Conservation (phyloP, 2,113 vertebrate genomes). For the Tupaia chinensis region DNA sequence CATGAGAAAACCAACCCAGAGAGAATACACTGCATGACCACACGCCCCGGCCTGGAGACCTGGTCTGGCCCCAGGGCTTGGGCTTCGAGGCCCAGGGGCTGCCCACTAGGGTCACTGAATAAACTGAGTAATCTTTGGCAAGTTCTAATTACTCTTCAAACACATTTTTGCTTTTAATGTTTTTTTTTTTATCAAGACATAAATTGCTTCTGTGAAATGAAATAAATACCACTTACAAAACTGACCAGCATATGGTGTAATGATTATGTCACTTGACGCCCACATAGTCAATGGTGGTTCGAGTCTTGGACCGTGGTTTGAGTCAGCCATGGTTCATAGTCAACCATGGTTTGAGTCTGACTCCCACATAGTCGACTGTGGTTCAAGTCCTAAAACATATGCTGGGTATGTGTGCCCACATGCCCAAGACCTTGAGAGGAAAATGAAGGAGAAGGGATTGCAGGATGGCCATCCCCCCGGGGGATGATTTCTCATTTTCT, state of each 20-base stretch:
- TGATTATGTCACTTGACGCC: too few relatives aligned
- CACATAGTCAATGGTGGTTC: too few relatives aligned
- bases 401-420: too few relatives aligned
- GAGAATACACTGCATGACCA: fast-evolving
- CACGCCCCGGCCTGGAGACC: fast-evolving
- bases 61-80: not conserved
- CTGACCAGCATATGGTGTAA: not conserved
- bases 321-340: too few relatives aligned
- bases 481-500: too few relatives aligned
- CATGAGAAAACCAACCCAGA: not conserved
- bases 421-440: too few relatives aligned
- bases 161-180: not conserved
- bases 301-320: too few relatives aligned
- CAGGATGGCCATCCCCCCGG: too few relatives aligned
- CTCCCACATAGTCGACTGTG: too few relatives aligned
- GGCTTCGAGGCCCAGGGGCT: not conserved
- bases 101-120: not conserved
- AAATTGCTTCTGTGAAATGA: not conserved
- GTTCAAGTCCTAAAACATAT: too few relatives aligned
- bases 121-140: not conserved
- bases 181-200: not conserved
- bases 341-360: too few relatives aligned
- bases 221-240: not conserved
- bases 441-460: too few relatives aligned
- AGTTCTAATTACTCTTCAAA: not conserved